Evolutionary conservation across 2,113 vertebrate genomes (phyloP).

Genomic region (Oceanodroma tethys): DNA sequence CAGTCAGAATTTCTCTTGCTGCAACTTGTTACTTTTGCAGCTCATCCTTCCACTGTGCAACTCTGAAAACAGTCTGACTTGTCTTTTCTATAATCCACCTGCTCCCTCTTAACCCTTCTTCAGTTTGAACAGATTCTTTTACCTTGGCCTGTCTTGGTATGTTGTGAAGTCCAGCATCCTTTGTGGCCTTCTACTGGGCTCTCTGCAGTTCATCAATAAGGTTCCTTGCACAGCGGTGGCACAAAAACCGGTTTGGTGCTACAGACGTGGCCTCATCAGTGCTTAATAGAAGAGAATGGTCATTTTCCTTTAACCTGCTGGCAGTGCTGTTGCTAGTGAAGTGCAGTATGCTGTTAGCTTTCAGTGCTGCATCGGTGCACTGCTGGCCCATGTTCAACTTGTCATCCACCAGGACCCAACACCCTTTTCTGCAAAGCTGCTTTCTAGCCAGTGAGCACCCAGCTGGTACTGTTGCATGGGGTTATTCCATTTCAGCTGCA

Average conservation of each 20-base stretch:
- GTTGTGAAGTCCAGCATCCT: neutral
- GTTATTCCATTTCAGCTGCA: neutral
- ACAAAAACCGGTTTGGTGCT: neutral
- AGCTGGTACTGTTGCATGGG: neutral
- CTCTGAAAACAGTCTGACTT: neutral
- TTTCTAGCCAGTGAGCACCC: neutral
- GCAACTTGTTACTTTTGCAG: neutral
- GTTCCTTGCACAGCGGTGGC: neutral
- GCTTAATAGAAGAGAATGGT: neutral
- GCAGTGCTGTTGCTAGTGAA: neutral
- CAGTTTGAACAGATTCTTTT: neutral
- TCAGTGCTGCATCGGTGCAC: neutral
- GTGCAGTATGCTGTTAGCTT: neutral
- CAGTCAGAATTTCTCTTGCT: neutral
- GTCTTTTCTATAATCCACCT: neutral
- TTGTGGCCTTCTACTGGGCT: neutral
- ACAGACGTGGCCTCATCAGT: neutral
- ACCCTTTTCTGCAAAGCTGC: neutral
- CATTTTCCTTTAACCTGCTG: neutral
- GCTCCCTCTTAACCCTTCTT: neutral
- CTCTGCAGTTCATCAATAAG: neutral
- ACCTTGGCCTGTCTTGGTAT: neutral
- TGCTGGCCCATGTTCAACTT: neutral
- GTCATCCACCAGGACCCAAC: neutral
- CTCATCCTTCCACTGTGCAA: neutral